Evolutionary conservation across 1,140 invertebrate genomes (phyloP), one percentile per base, ranked within the genome.

Genomic region (Apis laboriosa): DNA sequence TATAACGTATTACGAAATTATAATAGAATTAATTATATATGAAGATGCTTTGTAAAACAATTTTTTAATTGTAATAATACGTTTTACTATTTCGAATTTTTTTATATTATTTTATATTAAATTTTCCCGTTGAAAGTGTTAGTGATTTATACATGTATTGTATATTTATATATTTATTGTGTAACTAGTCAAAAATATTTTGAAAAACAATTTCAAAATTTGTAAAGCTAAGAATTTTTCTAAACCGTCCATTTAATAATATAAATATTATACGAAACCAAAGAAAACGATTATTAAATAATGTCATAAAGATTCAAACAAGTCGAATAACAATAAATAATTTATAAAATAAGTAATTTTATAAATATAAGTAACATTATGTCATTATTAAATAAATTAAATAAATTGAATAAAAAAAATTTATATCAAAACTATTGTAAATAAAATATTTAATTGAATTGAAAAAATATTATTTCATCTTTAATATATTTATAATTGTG

Each of bases 141-240:
- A 49, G 13, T 17, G 55, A 51, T 12, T n/a, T 12, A 19, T 49
- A 11, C 19, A 11, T 8, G n/a, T 15, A 28, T 19, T 28, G 61
- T 34, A 64, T 55, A 51, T 24, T 67, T 66, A 58, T 67, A 64
- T 80, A 53, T 73, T 66, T 63, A n/a, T 80, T 15, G 66, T 15
- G 28, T 80, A 79, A 73, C 86, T 87, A 87, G 85, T 87, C 86
- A 86, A 34, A 56, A 77, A 77, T 64, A 58, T 19, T 53, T 5
- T 17, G 12, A 34, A 19, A 58, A n/a, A 15, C 21, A 7, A 49
- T 9, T 64, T 64, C 15, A 13, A 43, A 28, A 21, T 74, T 24
- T 7, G 24, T 17, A 9, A 56, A 51, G 19, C 24, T 80, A 34
- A 24, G 8, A 43, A 53, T 13, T 17, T 15, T 13, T 58, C n/a